Evolutionary conservation across 2,888 invertebrate genomes (phyloP), one percentile per base, ranked within the genome.

Genomic region (Pseudeuparius sepicola): DNA sequence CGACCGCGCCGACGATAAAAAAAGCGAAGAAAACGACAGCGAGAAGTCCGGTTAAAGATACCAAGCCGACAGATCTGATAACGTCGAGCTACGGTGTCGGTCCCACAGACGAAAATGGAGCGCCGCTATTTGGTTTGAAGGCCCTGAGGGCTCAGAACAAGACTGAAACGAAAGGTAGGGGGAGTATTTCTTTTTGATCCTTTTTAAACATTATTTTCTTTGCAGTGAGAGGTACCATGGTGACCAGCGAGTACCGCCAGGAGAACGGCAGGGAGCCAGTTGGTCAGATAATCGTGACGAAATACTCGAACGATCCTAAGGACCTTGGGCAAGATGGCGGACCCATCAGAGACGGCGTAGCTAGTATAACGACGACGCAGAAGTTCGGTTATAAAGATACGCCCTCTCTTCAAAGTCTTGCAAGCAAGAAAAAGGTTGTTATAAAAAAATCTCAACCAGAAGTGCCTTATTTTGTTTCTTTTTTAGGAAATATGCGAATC

Each of bases 31-130:
- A 39, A 9, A n/a, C 40, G 1, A 33, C 36, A 7, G 33, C 41
- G 24, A 34, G n/a, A 62, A 68, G 50, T 51, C 53, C 53, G 2
- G 42, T 48, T 2, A 56, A 55, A 37, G 60, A 63, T 31, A 38
- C 50, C 3, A 53, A 57, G 50, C 66, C 71, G 1, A 68, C 68
- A 0, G 79, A 82, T 55, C 72, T 72, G 15, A 78, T 86, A 38
- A 84, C 79, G 3, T 84, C 84, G 2, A 80, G 83, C 56, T 86
- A 86, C 57, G 85, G 85, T 2, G 79, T 83, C 2, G 86, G 86
- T 1, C 86, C 86, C 14, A 75, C 80, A 2, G 86, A 86, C 55
- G 81, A 84, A 44, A 75, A 82, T 47, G 85, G 86, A 7, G 67
- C 71, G 37, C 85, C 85, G 13, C 65, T 86, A 37, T 86, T 86